Evolutionary conservation across 1,140 invertebrate species (phyloP).

Genomic region (Trichonephila inaurata): DNA sequence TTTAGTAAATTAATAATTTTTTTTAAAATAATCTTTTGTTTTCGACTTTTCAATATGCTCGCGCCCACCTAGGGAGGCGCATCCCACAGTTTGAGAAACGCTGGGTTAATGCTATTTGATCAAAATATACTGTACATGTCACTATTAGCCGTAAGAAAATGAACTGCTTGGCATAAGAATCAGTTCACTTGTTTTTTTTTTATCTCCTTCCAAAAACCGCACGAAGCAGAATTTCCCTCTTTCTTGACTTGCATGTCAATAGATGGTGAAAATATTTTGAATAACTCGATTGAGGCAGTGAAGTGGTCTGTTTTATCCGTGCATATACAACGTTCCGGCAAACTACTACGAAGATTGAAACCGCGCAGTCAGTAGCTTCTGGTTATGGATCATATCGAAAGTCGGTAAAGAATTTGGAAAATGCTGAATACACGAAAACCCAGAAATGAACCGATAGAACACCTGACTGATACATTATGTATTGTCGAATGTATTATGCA

Average conservation of each 20-base stretch:
- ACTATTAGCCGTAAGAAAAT: too few species aligned
- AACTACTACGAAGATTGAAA: not conserved
- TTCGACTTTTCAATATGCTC: too few species aligned
- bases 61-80: too few species aligned
- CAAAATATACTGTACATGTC: too few species aligned
- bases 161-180: too few species aligned
- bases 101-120: too few species aligned
- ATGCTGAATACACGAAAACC: conserved; percentile 30
- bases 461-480: conserved; percentile 41
- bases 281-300: not conserved
- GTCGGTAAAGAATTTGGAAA: not conserved
- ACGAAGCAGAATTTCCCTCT: not conserved
- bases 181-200: not conserved
- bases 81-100: too few species aligned
- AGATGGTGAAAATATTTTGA: not conserved
- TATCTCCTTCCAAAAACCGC: not conserved
- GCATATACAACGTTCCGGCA: not conserved
- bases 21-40: too few species aligned
- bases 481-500: conserved; percentile 27
- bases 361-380: not conserved
- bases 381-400: not conserved
- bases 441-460: not conserved
- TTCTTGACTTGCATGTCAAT: not conserved
- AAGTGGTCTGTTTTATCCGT: not conserved
- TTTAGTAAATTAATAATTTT: too few species aligned